phyloP scores from a whole-genome alignment of 2,797 vertebrate species.

The Acipenser oxyrinchus region DNA sequence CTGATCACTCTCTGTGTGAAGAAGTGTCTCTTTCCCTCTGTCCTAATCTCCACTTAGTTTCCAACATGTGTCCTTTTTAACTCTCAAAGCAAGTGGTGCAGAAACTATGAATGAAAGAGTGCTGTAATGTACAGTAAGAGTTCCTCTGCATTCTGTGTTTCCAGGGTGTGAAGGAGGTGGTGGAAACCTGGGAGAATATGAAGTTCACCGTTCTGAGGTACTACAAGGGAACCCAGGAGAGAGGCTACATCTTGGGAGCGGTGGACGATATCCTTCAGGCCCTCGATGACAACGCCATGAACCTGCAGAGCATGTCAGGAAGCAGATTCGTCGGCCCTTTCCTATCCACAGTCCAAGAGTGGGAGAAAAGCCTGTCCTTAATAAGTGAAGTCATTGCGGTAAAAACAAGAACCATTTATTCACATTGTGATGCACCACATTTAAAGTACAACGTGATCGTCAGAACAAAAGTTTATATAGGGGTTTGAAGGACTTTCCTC shows the following conservation, averaged over 20 bases:
- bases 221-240: slow-evolving; percentile 77
- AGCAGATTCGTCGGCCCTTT: slow-evolving; percentile 91
- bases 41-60: too few relatives aligned
- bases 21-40: too few relatives aligned
- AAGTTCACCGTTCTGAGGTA: slow-evolving; percentile 75
- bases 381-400: slow-evolving; percentile 92
- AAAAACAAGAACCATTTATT: slow-evolving; percentile 8
- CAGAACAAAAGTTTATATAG: not conserved
- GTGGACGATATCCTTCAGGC: slow-evolving; percentile 79
- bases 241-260: slow-evolving; percentile 73
- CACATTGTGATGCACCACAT: not conserved
- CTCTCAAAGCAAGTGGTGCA: not conserved
- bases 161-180: slow-evolving; percentile 83
- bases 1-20: too few relatives aligned
- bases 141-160: slow-evolving; percentile 10
- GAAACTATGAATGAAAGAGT: not conserved
- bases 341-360: slow-evolving; percentile 70
- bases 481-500: not conserved
- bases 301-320: slow-evolving; percentile 82
- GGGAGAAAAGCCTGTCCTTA: slow-evolving; percentile 84
- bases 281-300: slow-evolving; percentile 83
- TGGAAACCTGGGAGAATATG: slow-evolving; percentile 83
- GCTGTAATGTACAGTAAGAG: not conserved
- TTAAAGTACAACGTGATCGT: not conserved
- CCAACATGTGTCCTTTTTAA: too few relatives aligned